Evolutionary conservation across 2,797 vertebrate species (phyloP).

Genomic region (Alauda arvensis): DNA sequence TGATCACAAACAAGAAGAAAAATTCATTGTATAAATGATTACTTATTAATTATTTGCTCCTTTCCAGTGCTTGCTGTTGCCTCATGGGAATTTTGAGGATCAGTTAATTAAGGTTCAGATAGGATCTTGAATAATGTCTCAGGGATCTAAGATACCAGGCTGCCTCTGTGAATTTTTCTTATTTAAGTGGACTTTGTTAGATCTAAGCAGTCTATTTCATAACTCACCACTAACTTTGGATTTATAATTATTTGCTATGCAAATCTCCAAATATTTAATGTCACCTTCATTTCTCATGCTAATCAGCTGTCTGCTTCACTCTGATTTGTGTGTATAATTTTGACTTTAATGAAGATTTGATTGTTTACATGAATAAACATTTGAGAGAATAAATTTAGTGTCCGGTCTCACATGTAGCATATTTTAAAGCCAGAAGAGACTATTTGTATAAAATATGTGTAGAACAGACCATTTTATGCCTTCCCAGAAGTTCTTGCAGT

Average conservation of each 20-base stretch:
- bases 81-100: conserved; percentile 3
- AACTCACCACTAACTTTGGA: not conserved
- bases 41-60: conserved; percentile 32
- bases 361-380: conserved; percentile 29
- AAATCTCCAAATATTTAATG: conserved; percentile 34
- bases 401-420: not conserved
- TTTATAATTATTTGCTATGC: conserved; percentile 35
- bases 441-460: conserved; percentile 23
- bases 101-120: conserved; percentile 36
- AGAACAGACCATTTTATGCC: not conserved
- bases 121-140: conserved; percentile 11
- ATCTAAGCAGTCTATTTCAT: conserved; percentile 9
- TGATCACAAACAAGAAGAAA: conserved; percentile 38
- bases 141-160: not conserved
- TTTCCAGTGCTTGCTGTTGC: not conserved
- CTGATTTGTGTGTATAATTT: conserved; percentile 23
- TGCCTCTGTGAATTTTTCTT: not conserved
- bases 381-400: conserved; percentile 24
- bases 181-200: not conserved
- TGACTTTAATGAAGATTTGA: conserved; percentile 26
- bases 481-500: not conserved
- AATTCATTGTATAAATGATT: conserved; percentile 18
- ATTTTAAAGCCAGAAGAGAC: conserved; percentile 14
- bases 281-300: conserved; percentile 25
- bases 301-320: conserved; percentile 6